These are phyloP conservation scores for Rugalucina vietnamica DNA, from an alignment of 2,888 invertebrate species.

Conservation along the genomic window DNA sequence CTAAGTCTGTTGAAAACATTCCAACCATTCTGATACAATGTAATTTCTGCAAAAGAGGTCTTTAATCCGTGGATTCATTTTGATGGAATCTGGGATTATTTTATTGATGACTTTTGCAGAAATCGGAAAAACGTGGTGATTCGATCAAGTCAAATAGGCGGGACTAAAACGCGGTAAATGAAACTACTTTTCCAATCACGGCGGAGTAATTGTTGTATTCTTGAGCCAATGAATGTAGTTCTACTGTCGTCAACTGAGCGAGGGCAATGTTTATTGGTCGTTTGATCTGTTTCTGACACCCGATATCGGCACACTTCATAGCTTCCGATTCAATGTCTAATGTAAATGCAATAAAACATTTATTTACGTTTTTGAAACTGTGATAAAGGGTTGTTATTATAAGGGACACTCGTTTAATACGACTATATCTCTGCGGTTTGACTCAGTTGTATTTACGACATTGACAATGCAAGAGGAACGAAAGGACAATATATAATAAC, in stretches of 20 bases:
- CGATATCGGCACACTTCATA: neutral
- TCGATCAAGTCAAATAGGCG: slow-evolving; percentile 3
- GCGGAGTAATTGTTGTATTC: slow-evolving; percentile 4
- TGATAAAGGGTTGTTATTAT: slow-evolving; percentile 55
- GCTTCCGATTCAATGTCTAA: slow-evolving; percentile 45
- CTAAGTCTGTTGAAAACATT: too few species aligned
- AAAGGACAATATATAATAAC: neutral
- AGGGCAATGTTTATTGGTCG: neutral
- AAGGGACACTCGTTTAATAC: slow-evolving; percentile 38
- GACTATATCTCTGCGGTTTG: neutral
- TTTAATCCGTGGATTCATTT: neutral
- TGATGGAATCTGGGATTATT: slow-evolving; percentile 6
- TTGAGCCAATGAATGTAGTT: slow-evolving; percentile 24
- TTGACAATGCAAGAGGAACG: neutral
- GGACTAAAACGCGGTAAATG: neutral
- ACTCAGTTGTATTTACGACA: neutral
- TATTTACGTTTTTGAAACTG: slow-evolving; percentile 44
- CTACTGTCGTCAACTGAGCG: neutral
- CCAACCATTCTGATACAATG: neutral
- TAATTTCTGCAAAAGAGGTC: neutral
- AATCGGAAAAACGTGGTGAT: neutral
- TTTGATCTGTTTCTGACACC: neutral
- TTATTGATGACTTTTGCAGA: neutral
- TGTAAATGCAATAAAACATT: slow-evolving; percentile 46
- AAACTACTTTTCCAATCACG: slow-evolving; percentile 8